Conservation (phyloP, 2,888 invertebrate genomes). For the Sarcophaga carnaria region DNA sequence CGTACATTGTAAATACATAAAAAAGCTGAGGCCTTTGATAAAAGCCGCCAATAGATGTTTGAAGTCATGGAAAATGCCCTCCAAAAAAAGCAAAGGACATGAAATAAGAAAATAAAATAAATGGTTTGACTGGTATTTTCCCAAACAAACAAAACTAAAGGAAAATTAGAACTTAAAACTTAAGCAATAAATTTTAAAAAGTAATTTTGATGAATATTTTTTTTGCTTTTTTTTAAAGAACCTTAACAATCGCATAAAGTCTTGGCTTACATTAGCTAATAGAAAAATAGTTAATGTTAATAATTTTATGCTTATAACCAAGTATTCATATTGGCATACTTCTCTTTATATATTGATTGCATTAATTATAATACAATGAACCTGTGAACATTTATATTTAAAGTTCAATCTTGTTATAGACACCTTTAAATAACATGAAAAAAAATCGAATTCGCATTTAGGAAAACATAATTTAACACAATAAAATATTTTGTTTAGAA, state of each 20-base stretch:
- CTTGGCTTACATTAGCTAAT: too few relatives aligned
- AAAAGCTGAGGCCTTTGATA: constrained; percentile 27
- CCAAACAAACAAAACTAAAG: neutral
- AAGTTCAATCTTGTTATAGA: constrained; percentile 55
- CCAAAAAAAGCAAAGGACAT: neutral
- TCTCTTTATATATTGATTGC: neutral
- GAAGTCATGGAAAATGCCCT: neutral
- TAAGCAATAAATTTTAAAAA: neutral
- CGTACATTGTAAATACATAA: constrained; percentile 41
- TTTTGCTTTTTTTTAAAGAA: too few relatives aligned
- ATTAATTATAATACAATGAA: neutral
- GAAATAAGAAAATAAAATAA: neutral
- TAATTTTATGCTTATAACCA: neutral
- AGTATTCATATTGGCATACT: neutral
- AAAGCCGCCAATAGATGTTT: constrained; percentile 40
- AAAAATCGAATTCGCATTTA: constrained; percentile 18
- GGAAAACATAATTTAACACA: constrained; percentile 36
- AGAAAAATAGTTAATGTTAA: neutral
- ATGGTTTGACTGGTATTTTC: neutral
- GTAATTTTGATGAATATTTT: too few relatives aligned
- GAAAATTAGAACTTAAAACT: neutral
- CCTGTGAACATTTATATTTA: constrained; percentile 20
- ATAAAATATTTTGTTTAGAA: constrained; percentile 31
- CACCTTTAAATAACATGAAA: constrained; percentile 26
- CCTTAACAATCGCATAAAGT: too few relatives aligned